Percentiles rank a stretch among this genome's conserved stretches.
Evolutionary conservation across 2,113 vertebrate species (phyloP).

Genomic region (Crotalus viridis): DNA sequence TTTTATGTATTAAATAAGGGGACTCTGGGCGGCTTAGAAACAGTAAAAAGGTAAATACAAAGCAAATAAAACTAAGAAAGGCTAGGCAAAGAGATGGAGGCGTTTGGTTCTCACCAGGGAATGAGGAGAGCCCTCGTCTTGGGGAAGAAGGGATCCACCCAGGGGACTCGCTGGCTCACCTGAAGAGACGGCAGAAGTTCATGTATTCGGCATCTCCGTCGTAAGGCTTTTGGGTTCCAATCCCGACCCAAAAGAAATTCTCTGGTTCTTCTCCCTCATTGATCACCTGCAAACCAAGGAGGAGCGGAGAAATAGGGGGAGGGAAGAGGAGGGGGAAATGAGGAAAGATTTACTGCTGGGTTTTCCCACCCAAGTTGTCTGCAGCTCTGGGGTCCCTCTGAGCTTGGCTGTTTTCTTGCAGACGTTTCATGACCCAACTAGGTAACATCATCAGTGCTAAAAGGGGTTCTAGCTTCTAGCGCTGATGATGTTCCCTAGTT

Average conservation of each 20-base stretch:
- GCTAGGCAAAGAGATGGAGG: background rate
- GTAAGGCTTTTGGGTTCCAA: constrained; percentile 89
- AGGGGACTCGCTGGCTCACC: constrained; percentile 65
- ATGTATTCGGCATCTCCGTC: constrained; percentile 95
- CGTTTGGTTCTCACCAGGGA: background rate
- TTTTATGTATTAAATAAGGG: background rate
- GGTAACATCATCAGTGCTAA: background rate
- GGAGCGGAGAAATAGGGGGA: background rate
- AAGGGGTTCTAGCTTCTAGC: background rate
- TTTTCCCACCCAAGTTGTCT: accelerated
- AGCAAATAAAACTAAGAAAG: background rate
- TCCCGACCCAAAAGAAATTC: constrained; percentile 99
- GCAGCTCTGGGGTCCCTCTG: background rate
- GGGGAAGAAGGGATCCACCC: background rate
- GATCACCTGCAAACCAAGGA: constrained; percentile 78
- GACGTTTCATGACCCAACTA: background rate
- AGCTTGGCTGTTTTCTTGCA: background rate
- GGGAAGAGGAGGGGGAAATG: background rate
- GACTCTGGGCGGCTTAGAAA: background rate
- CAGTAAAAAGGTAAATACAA: background rate
- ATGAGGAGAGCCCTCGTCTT: too few species aligned
- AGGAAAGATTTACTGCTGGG: background rate
- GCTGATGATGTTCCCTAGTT: too few species aligned
- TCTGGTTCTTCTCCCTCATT: constrained; percentile 95
- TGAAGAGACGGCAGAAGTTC: constrained; percentile 93